A percentile compares a stretch with the other conserved stretches of the same genome.
These are phyloP conservation scores for Macrocentrus cingulum DNA, from an alignment of 1,140 invertebrate species.

Conservation along the genomic window DNA sequence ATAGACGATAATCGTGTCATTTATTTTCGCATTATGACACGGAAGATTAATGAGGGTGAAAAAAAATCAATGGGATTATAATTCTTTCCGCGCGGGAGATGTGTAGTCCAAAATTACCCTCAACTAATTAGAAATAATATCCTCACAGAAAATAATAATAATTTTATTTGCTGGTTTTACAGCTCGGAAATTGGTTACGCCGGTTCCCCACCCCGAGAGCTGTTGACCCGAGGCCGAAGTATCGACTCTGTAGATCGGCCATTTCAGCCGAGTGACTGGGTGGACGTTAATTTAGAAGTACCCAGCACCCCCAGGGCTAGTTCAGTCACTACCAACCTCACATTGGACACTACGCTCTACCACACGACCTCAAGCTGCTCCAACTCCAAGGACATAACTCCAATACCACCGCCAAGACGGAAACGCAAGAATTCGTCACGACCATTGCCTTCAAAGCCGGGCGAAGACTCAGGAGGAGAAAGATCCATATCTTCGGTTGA, in stretches of 20 bases:
- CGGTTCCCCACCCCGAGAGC: constrained; percentile 48
- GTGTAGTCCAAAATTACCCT: too few species aligned
- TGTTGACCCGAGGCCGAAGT: constrained; percentile 48
- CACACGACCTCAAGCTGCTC: constrained; percentile 37
- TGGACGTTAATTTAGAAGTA: constrained; percentile 61
- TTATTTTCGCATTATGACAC: too few species aligned
- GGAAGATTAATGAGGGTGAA: too few species aligned
- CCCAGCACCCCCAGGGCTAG: constrained; percentile 52
- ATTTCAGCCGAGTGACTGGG: constrained; percentile 61
- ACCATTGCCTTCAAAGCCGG: constrained; percentile 51
- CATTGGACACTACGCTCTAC: constrained; percentile 40
- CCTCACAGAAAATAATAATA: too few species aligned
- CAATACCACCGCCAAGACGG: constrained; percentile 51
- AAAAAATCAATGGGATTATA: too few species aligned
- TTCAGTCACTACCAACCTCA: constrained; percentile 51
- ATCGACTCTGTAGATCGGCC: constrained; percentile 57
- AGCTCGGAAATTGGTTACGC: constrained; percentile 57
- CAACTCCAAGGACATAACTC: constrained; percentile 42
- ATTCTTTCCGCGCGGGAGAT: too few species aligned
- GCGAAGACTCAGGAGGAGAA: constrained; percentile 34
- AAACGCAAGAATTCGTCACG: constrained; percentile 46
- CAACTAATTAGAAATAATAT: too few species aligned
- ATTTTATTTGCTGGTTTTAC: constrained; percentile 5
- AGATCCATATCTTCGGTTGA: constrained; percentile 27
- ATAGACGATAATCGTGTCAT: too few species aligned